Base-by-base conservation (phyloP, 2,113 vertebrate genomes). In the Lota lota region DNA sequence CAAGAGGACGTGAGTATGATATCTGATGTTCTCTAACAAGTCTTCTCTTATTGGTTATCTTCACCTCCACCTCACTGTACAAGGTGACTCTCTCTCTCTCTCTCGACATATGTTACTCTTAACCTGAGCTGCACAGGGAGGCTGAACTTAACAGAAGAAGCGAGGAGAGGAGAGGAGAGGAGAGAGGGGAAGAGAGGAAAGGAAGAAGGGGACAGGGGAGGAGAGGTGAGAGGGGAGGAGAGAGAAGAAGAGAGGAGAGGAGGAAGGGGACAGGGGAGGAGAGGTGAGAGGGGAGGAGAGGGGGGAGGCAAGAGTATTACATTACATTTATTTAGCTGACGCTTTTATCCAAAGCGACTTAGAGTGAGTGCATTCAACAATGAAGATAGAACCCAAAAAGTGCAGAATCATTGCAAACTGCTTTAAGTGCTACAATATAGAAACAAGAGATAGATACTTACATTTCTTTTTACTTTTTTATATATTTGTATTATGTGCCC, bases 91-190 rank as follows among this genome's bases (percentile, higher is more conserved):
- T 17, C 53, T n/a, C 53, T 17, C 53, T n/a, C 53, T n/a, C 53
- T 17, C 53, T 53, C 1, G 71, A 78, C 81, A 83, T 80, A 85
- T 85, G 81, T 78, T 72, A 72, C 73, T 67, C 62, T 79, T 82
- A 80, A 85, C 75, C 77, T 64, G 70, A 80, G 80, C 50, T 53
- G 50, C 12, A 4, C 17, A 17, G 11, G 50, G 50, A 51, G 50
- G 50, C 50, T 17, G 17, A 53, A 4, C 11, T 53, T 53, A 17
- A 53, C 12, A 53, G 50, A 17, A 53, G 50, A 53, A 17, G 50
- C 1, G 50, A 53, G 67, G 69, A 59, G n/a, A 60, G 73, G 80
- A 70, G 50, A 53, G 67, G 69, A 59, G n/a, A 60, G 73, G 80
- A 70, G 28, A 76, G 68, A 70, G 11, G 22, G 12, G 59, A 24